These are phyloP conservation scores for Ciconia nigra DNA, from an alignment of 2,797 vertebrate species.

Conservation along the genomic window DNA sequence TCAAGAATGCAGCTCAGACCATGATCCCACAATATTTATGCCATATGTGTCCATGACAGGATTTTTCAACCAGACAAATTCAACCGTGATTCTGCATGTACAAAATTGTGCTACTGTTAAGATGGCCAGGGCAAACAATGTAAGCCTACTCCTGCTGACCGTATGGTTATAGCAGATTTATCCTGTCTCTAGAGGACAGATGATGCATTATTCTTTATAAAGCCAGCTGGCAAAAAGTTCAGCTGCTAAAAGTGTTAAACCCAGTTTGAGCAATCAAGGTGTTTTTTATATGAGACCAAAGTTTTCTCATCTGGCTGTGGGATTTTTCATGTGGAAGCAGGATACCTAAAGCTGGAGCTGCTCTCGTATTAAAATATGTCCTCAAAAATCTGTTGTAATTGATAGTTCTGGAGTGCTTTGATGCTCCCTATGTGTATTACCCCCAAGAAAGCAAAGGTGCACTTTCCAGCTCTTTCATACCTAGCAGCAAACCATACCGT, in stretches of 20 bases:
- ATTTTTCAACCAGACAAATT: background rate
- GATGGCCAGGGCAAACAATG: background rate
- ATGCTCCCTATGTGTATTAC: background rate
- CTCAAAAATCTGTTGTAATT: background rate
- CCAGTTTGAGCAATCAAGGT: background rate
- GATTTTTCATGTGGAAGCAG: background rate
- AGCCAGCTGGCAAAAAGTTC: background rate
- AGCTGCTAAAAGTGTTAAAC: background rate
- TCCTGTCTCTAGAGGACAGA: background rate
- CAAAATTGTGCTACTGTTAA: background rate
- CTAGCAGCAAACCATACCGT: background rate
- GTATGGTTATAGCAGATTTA: background rate
- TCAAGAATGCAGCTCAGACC: background rate
- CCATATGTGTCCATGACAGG: background rate
- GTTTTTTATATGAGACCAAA: background rate
- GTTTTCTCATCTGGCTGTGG: background rate
- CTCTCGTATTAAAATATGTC: background rate
- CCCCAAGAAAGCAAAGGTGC: background rate
- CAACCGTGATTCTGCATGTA: background rate
- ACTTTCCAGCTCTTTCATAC: background rate
- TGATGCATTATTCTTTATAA: background rate
- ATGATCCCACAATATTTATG: background rate
- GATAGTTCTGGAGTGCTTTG: background rate
- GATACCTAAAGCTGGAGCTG: background rate
- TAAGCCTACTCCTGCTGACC: background rate